These are phyloP conservation scores for Peucedramus taeniatus DNA, from an alignment of 2,113 vertebrate species.

Conservation along the genomic window DNA sequence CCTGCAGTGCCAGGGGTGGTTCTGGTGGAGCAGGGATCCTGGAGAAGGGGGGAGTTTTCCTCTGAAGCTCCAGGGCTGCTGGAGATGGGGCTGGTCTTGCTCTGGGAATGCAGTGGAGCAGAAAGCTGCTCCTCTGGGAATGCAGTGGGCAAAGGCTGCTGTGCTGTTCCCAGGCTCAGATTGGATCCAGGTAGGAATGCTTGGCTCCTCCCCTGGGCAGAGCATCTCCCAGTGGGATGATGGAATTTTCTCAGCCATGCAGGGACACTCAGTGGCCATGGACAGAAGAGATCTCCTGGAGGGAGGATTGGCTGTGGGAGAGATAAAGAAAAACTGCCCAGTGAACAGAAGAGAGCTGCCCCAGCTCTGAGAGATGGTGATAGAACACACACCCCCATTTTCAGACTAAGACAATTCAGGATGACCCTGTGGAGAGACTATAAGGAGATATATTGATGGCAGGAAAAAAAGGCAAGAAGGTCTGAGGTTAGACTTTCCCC, in stretches of 20 bases:
- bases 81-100: not conserved
- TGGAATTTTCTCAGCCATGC: not conserved
- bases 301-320: not conserved
- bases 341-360: not conserved
- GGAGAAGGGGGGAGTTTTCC: not conserved
- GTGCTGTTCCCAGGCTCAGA: no score
- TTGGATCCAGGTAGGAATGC: not conserved
- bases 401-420: not conserved
- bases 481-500: not conserved
- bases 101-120: no score
- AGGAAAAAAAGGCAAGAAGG: not conserved
- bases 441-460: not conserved
- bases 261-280: not conserved
- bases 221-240: not conserved
- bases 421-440: no score
- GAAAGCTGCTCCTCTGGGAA: no score
- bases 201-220: not conserved
- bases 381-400: not conserved
- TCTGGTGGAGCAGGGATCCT: not conserved
- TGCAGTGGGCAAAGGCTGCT: no score
- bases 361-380: not conserved
- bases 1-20: not conserved
- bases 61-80: not conserved
- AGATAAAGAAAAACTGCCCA: no score
- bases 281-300: not conserved